Base-by-base conservation (phyloP, 2,113 vertebrate species). In the Drymodes brunneopygia region DNA sequence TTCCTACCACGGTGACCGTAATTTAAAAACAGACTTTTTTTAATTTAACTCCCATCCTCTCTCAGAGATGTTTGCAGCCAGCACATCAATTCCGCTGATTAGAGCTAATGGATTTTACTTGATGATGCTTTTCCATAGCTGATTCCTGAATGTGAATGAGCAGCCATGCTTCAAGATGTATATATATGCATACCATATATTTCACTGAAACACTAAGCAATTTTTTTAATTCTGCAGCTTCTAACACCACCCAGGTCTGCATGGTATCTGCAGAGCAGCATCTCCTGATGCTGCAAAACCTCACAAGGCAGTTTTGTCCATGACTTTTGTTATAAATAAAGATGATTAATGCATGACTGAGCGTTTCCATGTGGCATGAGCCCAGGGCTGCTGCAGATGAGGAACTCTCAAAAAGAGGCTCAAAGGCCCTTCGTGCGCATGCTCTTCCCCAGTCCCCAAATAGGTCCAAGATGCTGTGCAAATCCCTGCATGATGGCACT, bases 341-440 rank as follows among this genome's bases (percentile, higher is more conserved):
- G 15, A 48, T 31, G 38, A 45, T 27, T 31, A 10, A 28, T 29
- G 38, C 51, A 36, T 79, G 88, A 87, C 18, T 1, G 9, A 69
- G 60, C 9, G 0, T 85, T 75, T 71, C 54, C 2, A 1, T 16
- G 47, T 6, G 27, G 44, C 51, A 28, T 0, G 11, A 91, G n/a
- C 27, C 44, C 54, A 22, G 42, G 60, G 8, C 45, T 3, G 3
- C 21, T 14, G 57, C 47, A 62, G 56, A 13, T 23, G 50, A 65
- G 10, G 31, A 33, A 71, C 44, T 22, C 62, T 56, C 29, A 6
- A 25, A 35, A 13, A 60, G 44, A 50, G 3, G 31, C 54, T 54
- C 16, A 22, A 25, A 86, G 22, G 4, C 11, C 9, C 33, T 45
- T 38, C 0, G 0, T 44, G n/a, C 0, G 1, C 2, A 4, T 47